Conservation (phyloP, 2,888 invertebrate species). For the Rhopalosiphum nymphaeae region DNA sequence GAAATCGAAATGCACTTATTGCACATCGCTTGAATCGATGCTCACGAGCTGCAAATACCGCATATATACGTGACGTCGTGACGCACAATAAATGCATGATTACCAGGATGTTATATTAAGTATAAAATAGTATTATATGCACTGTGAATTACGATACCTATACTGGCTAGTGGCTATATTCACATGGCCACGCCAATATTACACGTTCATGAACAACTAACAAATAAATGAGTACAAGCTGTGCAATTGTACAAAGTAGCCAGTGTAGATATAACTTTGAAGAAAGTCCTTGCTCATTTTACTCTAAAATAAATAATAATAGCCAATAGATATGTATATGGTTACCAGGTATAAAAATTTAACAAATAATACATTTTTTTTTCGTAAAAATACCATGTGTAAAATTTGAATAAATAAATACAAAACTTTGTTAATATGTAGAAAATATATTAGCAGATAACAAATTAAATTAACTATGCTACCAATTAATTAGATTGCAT, state of each 20-base stretch:
- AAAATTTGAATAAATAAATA: too few species aligned
- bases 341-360: too few species aligned
- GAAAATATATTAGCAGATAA: too few species aligned
- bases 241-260: neutral
- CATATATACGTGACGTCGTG: neutral
- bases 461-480: too few species aligned
- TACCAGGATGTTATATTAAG: neutral
- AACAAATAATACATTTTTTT: too few species aligned
- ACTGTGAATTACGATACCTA: neutral
- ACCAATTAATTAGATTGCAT: too few species aligned
- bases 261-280: neutral
- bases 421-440: too few species aligned
- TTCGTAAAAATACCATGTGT: too few species aligned
- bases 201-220: neutral
- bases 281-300: too few species aligned
- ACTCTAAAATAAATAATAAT: too few species aligned
- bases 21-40: neutral
- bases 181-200: neutral
- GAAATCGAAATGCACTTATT: neutral
- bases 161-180: too few species aligned
- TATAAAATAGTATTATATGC: neutral
- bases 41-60: neutral
- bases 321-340: too few species aligned
- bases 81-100: neutral
- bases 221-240: neutral